phyloP scores from a whole-genome alignment of 2,113 vertebrate genomes.

The Coptodon rendalli region DNA sequence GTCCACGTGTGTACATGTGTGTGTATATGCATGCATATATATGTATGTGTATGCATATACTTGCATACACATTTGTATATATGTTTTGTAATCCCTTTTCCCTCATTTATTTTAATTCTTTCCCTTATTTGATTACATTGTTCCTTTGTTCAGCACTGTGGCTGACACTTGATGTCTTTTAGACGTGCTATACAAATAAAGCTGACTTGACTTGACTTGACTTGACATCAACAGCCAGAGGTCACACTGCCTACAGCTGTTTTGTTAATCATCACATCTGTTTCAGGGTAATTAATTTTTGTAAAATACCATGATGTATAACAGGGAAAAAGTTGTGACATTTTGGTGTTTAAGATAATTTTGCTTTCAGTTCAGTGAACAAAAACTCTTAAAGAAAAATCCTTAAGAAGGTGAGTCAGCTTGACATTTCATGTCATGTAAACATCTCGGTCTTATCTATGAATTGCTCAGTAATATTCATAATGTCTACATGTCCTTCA shows the following conservation, averaged over 20 bases:
- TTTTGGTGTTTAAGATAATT: neutral
- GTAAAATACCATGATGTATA: neutral
- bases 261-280: constrained; percentile 24
- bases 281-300: constrained; percentile 23
- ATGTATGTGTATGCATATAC: neutral
- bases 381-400: neutral
- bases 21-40: neutral
- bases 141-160: neutral
- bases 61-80: neutral
- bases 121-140: neutral
- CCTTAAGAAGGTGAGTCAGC: neutral
- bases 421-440: neutral
- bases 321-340: neutral
- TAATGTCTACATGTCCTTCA: neutral
- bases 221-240: constrained; percentile 4
- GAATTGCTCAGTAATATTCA: neutral
- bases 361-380: neutral
- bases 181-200: neutral
- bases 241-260: constrained; percentile 20
- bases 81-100: neutral
- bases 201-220: neutral
- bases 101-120: neutral
- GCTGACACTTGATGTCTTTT: neutral
- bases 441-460: neutral
- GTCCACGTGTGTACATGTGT: neutral